Conservation (phyloP, 1,140 invertebrate species). For the Steinernema khuongi region DNA sequence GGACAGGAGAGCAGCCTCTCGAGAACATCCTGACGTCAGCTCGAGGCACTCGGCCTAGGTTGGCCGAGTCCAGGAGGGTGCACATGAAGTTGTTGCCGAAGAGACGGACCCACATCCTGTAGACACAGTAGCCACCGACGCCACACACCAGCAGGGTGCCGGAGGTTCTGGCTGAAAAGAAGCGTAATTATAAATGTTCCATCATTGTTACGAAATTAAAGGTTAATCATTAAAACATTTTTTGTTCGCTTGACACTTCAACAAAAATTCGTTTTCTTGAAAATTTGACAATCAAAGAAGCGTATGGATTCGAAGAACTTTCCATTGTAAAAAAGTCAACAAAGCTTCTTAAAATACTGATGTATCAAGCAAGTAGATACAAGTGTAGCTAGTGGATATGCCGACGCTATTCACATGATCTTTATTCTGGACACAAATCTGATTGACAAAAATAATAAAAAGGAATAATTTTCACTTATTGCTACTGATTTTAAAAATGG, state of each 20-base stretch:
- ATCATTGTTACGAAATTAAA: no score
- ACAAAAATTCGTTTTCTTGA: not conserved
- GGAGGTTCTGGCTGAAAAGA: not conserved
- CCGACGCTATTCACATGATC: no score
- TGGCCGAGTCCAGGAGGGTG: not conserved
- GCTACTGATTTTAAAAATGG: no score
- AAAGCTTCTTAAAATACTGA: no score
- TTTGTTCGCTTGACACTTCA: not conserved
- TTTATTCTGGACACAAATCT: not conserved
- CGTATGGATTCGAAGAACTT: no score
- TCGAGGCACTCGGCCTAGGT: not conserved
- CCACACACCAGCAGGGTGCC: not conserved
- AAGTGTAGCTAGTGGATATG: no score
- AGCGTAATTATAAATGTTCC: no score
- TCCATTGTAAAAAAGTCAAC: no score
- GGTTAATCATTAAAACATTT: no score
- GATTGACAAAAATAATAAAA: not conserved
- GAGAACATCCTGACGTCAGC: constrained; percentile 1
- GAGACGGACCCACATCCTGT: not conserved
- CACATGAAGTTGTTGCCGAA: constrained; percentile 6
- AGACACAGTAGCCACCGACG: constrained; percentile 12
- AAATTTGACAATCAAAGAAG: not conserved
- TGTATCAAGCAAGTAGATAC: no score
- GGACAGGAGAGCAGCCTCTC: not conserved
- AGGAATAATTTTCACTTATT: no score